Evolutionary conservation across 2,797 vertebrate genomes (phyloP).

Genomic region (Poecilia gillii): DNA sequence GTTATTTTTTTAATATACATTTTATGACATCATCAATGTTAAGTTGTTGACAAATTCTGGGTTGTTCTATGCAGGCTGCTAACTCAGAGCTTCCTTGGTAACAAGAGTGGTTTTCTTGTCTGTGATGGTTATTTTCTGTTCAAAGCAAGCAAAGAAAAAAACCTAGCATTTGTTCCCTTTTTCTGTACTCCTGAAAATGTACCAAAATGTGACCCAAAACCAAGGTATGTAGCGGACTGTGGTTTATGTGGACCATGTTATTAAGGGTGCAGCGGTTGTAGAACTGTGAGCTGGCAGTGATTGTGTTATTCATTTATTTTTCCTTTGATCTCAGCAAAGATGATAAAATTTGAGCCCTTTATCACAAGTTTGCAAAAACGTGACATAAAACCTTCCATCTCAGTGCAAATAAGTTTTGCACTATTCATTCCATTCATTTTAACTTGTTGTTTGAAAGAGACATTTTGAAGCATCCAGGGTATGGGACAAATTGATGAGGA

Average conservation of each 20-base stretch:
- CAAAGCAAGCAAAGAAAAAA: not conserved
- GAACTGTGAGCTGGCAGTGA: not conserved
- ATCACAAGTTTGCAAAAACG: not conserved
- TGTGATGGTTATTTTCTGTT: not conserved
- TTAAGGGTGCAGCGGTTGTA: not conserved
- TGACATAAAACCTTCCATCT: not conserved
- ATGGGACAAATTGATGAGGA: not conserved
- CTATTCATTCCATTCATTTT: too few relatives aligned
- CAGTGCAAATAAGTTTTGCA: not conserved
- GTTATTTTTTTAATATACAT: not conserved
- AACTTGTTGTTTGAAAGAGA: not conserved
- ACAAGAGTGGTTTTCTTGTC: not conserved
- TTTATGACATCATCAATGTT: not conserved
- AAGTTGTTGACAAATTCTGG: not conserved
- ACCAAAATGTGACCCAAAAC: conserved; percentile 6
- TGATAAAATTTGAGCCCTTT: not conserved
- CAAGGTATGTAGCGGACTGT: not conserved
- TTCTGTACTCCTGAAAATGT: not conserved
- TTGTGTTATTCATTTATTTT: conserved; percentile 2
- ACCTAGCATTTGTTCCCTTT: not conserved
- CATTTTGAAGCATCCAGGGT: not conserved
- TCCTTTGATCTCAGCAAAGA: not conserved
- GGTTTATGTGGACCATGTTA: not conserved
- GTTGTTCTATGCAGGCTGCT: not conserved
- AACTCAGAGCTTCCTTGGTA: not conserved